Conservation (phyloP, 2,888 invertebrate species). For the Epistrophella euchroma region DNA sequence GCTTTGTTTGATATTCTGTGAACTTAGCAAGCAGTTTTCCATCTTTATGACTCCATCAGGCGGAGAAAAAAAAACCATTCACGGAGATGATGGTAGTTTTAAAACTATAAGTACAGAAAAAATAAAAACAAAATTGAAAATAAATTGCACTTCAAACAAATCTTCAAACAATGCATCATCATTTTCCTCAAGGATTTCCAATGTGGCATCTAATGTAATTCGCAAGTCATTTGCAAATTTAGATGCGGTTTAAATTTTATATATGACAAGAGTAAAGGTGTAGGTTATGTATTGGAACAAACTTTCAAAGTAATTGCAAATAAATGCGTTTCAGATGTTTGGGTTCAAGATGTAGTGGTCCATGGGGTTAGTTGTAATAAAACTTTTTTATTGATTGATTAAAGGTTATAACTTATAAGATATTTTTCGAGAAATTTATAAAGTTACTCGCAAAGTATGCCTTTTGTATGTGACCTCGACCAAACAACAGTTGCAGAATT, state of each 20-base stretch:
- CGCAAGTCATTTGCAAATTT: slow-evolving; percentile 36
- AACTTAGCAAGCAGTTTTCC: slow-evolving; percentile 37
- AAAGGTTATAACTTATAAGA: too few relatives aligned
- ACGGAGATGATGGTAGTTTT: slow-evolving; percentile 35
- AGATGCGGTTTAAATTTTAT: slow-evolving; percentile 13
- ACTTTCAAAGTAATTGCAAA: background rate
- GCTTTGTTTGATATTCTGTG: slow-evolving; percentile 16
- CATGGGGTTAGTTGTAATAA: background rate
- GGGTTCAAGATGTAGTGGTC: background rate
- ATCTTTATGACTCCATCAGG: slow-evolving; percentile 34
- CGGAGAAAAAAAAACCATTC: slow-evolving; percentile 2
- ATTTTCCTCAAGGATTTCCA: slow-evolving; percentile 27
- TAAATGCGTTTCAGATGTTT: background rate
- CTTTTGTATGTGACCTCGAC: too few relatives aligned
- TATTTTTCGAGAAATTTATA: too few relatives aligned
- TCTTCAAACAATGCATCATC: slow-evolving; percentile 39
- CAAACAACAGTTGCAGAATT: too few relatives aligned
- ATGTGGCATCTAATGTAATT: slow-evolving; percentile 26
- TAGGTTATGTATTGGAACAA: background rate
- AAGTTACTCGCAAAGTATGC: too few relatives aligned
- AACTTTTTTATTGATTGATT: too few relatives aligned
- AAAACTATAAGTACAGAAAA: background rate
- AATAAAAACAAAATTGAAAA: slow-evolving; percentile 20
- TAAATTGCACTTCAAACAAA: slow-evolving; percentile 57
- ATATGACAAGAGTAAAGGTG: background rate